Conservation (phyloP, 2,113 vertebrate genomes). For the Hirundichthys speculiger region DNA sequence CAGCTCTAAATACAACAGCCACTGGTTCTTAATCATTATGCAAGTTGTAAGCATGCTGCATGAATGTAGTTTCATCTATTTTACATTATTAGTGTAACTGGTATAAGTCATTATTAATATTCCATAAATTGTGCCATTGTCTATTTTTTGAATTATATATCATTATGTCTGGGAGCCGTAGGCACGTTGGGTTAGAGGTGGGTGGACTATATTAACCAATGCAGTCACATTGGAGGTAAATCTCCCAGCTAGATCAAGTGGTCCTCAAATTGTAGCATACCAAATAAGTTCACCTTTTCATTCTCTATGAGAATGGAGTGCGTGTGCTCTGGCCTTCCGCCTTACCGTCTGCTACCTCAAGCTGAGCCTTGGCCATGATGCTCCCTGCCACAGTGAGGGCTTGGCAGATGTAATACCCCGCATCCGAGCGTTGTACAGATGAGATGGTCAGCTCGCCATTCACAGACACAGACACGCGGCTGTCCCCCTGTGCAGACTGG, state of each 20-base stretch:
- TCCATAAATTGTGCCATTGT: no score
- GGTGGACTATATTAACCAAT: no score
- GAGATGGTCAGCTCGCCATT: conserved; percentile 90
- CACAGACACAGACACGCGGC: conserved; percentile 88
- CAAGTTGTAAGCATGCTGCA: not conserved
- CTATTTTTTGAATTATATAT: no score
- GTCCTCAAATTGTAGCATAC: not conserved
- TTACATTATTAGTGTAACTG: not conserved
- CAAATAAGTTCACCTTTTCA: conserved; percentile 3
- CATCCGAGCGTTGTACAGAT: conserved; percentile 89
- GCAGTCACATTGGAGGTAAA: no score
- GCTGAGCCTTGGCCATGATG: conserved; percentile 94
- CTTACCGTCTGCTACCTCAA: conserved; percentile 96
- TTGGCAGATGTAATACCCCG: conserved; percentile 95
- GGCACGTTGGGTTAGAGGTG: no score
- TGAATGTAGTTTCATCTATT: not conserved
- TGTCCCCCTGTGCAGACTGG: conserved; percentile 89
- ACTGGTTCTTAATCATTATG: not conserved
- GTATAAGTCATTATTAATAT: no score
- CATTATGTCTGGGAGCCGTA: no score
- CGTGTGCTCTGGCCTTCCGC: conserved; percentile 2
- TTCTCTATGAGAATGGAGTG: not conserved
- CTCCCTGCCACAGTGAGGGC: conserved; percentile 95
- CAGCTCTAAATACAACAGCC: not conserved
- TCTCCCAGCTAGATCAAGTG: not conserved